Evolutionary conservation across 2,888 invertebrate species (phyloP), one percentile per base, ranked within the genome.

Genomic region (Brenthis daphne): DNA sequence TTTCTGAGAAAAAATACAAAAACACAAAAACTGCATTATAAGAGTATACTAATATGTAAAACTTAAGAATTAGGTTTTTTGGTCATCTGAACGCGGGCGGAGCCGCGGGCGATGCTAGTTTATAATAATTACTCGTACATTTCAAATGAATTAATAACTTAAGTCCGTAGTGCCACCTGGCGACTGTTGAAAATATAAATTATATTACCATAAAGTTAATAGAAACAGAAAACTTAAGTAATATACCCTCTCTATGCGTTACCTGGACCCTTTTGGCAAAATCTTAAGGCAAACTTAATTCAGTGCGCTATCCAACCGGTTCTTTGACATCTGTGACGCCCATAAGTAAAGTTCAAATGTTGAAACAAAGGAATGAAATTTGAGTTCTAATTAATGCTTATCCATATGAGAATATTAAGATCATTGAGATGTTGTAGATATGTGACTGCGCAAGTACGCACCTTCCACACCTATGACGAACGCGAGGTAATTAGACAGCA

Each of bases 361-460:
- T 83, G 78, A 79, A 81, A 85, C 83, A 84, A 77, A 82, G 80
- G 80, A 83, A 85, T 86, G 82, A 84, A 85, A 85, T 85, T 84
- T 76, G 75, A 82, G 82, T 84, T 82, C 77, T 84, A 87, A 88
- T 87, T 86, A 85, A 85, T 86, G 83, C 80, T 80, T 79, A 84
- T 82, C 79, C 81, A 79, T 81, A 80, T 76, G 79, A 79, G 78
- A 79, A 79, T 80, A 84, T 84, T 82, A 82, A 77, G 80, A 82
- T 77, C 75, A 77, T 75, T 74, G 75, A 80, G 76, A 79, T 77
- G 76, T 77, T 73, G 72, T 60, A 75, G 77, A 76, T 77, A 76
- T 76, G 74, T 75, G 73, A 72, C 70, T 74, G 69, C 69, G 76
- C 74, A 76, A 80, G 81, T 76, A 79, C 79, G 75, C 77, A 80